These are phyloP conservation scores for Trogon melanurus DNA, from an alignment of 2,113 vertebrate species.

Conservation along the genomic window DNA sequence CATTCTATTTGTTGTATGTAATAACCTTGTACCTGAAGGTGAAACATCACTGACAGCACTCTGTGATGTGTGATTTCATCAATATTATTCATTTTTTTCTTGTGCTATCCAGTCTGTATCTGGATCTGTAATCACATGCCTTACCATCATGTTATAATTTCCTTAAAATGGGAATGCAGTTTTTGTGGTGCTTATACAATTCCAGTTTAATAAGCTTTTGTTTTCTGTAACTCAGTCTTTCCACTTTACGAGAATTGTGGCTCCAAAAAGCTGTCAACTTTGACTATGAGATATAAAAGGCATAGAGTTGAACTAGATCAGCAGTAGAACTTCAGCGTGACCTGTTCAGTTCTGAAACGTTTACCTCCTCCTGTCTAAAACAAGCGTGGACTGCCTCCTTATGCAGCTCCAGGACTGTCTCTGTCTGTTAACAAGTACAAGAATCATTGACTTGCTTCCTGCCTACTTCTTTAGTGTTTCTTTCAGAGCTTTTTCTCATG, in stretches of 20 bases:
- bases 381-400: neutral
- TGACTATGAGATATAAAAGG: neutral
- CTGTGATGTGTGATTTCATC: neutral
- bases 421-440: neutral
- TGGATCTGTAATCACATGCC: neutral
- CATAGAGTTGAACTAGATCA: neutral
- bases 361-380: neutral
- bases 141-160: neutral
- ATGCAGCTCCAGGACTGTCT: neutral
- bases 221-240: neutral
- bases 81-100: neutral
- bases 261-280: neutral
- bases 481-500: neutral
- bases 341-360: neutral
- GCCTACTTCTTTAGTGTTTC: neutral
- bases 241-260: neutral
- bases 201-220: neutral
- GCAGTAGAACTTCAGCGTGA: neutral
- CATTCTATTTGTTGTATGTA: neutral
- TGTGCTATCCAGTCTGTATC: neutral
- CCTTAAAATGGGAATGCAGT: neutral
- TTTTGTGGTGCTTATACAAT: neutral
- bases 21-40: neutral
- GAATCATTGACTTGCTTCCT: neutral
- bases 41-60: neutral